Base-by-base conservation (phyloP, 2,888 invertebrate species). In the Chloromyia formosa region DNA sequence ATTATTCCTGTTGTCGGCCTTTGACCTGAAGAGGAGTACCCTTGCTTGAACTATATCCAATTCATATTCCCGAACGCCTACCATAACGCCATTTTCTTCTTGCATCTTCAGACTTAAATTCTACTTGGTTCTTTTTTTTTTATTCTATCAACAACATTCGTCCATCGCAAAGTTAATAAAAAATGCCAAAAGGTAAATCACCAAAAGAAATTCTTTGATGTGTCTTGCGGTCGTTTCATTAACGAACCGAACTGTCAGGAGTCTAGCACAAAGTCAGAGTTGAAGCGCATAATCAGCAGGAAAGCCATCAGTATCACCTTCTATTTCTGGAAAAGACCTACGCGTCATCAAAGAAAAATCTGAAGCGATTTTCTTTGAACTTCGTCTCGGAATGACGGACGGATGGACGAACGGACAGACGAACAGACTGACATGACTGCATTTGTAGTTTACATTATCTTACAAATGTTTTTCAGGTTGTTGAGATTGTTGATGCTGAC, bases 261-360 rank as follows among this genome's bases (percentile, higher is more conserved):
- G 16, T n/a, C 49, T 42, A 5, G 42, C 42, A 12, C 42, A 42
- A 42, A 42, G 42, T 42, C 12, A 42, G 42, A 12, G 16, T 10
- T 12, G 49, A 5, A 42, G 49, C 49, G 49, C 12, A 49, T 10
- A 49, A n/a, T 7, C 14, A 49, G 49, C 49, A n/a, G 16, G 49
- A 49, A 49, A n/a, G 49, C 49, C 12, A n/a, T 12, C 49, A 35
- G 27, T 35, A 35, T 35, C 27, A 49, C 16, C 16, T 49, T 49
- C 49, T 49, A 49, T 49, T 49, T 49, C 49, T 49, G 49, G 49
- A 49, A 49, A n/a, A 49, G 49, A 49, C 27, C 3, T 49, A 49
- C 49, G 49, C 49, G 49, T n/a, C 49, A 49, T 49, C 14, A 35
- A 49, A 49, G 49, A 49, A 49, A 49, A 49, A 49, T 49, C 49